phyloP scores from a whole-genome alignment of 2,888 invertebrate species.

The Limenitis arthemis region DNA sequence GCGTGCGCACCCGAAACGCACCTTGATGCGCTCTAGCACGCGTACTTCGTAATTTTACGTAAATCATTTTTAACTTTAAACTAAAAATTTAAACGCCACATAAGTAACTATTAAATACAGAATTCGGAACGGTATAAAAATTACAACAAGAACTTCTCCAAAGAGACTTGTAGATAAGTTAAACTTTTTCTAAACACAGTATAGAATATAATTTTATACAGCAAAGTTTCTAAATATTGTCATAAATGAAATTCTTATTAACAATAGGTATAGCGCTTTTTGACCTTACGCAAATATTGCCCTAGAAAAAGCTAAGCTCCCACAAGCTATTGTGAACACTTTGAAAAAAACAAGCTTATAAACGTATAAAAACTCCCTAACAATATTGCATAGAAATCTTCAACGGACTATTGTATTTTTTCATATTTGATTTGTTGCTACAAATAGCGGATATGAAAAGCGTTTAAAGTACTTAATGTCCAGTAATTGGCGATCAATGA shows the following conservation, averaged over 20 bases:
- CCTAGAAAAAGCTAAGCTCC: slow-evolving; percentile 36
- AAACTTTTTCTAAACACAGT: too few species aligned
- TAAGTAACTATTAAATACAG: background rate
- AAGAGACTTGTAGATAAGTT: too few species aligned
- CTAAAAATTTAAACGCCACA: background rate
- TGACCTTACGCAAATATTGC: slow-evolving; percentile 40
- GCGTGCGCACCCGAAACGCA: slow-evolving; percentile 53
- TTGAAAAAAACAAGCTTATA: slow-evolving; percentile 51
- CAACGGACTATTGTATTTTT: slow-evolving; percentile 53
- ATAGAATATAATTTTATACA: background rate
- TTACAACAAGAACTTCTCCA: background rate
- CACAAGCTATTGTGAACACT: slow-evolving; percentile 41
- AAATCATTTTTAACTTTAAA: background rate
- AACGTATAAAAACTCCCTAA: slow-evolving; percentile 49
- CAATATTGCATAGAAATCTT: slow-evolving; percentile 56
- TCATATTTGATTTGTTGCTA: slow-evolving; percentile 67
- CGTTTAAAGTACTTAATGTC: slow-evolving; percentile 71
- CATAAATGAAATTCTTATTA: background rate
- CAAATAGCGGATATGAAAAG: slow-evolving; percentile 67
- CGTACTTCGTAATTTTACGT: slow-evolving; percentile 10
- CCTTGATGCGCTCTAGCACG: slow-evolving; percentile 39
- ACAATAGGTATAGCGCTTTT: slow-evolving; percentile 28
- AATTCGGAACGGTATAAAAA: background rate
- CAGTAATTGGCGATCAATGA: slow-evolving; percentile 73
- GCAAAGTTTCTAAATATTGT: background rate